Conservation (phyloP, 2,888 invertebrate species). For the Poecilobothrus nobilitatus region DNA sequence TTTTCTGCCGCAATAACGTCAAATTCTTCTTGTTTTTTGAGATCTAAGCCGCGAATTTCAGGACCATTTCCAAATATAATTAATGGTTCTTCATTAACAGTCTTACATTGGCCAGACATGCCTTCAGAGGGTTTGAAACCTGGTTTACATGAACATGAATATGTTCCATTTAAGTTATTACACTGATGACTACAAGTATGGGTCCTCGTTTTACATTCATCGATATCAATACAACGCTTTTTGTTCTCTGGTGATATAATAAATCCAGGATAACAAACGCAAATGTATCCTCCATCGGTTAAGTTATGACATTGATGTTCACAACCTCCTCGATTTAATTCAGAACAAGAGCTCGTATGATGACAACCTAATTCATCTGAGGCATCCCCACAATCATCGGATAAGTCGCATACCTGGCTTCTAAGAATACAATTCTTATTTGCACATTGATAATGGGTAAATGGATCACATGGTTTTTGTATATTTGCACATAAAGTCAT, state of each 20-base stretch:
- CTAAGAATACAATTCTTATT: conserved; percentile 77
- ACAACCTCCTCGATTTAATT: conserved; percentile 66
- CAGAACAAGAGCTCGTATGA: conserved; percentile 53
- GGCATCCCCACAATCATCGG: conserved; percentile 83
- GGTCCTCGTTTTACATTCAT: conserved; percentile 75
- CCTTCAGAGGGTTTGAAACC: conserved; percentile 71
- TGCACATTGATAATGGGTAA: conserved; percentile 77
- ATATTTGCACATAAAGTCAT: conserved; percentile 78
- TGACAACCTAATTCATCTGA: conserved; percentile 89
- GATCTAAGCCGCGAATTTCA: conserved; percentile 69
- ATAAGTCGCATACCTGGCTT: conserved; percentile 73
- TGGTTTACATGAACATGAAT: conserved; percentile 75
- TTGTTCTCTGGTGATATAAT: conserved; percentile 70
- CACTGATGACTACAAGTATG: conserved; percentile 93
- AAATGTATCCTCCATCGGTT: conserved; percentile 76
- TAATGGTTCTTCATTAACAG: conserved; percentile 55
- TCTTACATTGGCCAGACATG: conserved; percentile 75
- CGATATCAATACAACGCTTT: conserved; percentile 78
- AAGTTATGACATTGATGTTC: conserved; percentile 86
- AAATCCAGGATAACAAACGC: conserved; percentile 80
- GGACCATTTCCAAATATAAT: conserved; percentile 74
- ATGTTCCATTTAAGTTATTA: conserved; percentile 82
- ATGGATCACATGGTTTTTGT: conserved; percentile 65
- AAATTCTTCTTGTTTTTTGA: conserved; percentile 59
- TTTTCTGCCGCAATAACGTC: conserved; percentile 77